These are phyloP conservation scores for Chrysolina americana DNA, from an alignment of 2,888 invertebrate genomes.

Conservation along the genomic window DNA sequence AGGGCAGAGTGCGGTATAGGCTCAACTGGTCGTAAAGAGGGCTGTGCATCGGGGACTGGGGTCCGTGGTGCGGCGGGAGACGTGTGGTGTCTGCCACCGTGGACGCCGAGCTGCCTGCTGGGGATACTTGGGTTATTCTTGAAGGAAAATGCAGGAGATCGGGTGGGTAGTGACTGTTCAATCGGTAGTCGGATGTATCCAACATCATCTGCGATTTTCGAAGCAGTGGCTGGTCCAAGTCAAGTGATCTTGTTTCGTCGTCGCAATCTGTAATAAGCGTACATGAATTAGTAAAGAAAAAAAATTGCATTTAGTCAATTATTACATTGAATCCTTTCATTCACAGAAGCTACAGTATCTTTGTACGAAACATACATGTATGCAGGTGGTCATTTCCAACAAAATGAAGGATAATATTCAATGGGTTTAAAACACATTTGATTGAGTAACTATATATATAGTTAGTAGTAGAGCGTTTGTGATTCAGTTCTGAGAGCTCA, in stretches of 20 bases:
- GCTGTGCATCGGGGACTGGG: slow-evolving; percentile 74
- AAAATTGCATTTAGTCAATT: too few relatives aligned
- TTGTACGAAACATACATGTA: too few relatives aligned
- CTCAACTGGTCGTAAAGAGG: slow-evolving; percentile 78
- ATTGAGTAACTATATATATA: too few relatives aligned
- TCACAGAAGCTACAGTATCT: too few relatives aligned
- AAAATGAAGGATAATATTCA: too few relatives aligned
- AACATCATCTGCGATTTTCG: slow-evolving; percentile 72
- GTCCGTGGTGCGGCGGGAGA: slow-evolving; percentile 60
- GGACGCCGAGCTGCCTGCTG: slow-evolving; percentile 86
- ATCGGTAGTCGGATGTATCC: slow-evolving; percentile 72
- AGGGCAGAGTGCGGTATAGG: slow-evolving; percentile 85
- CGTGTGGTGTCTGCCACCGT: slow-evolving; percentile 83
- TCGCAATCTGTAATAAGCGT: slow-evolving; percentile 70
- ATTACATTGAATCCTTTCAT: too few relatives aligned
- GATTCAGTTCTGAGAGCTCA: too few relatives aligned
- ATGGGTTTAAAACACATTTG: too few relatives aligned
- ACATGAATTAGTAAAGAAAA: neutral
- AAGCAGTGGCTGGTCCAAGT: slow-evolving; percentile 75
- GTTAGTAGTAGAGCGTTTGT: too few relatives aligned
- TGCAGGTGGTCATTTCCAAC: too few relatives aligned
- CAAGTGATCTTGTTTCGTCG: slow-evolving; percentile 80
- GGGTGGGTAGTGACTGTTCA: slow-evolving; percentile 78
- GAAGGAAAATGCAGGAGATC: slow-evolving; percentile 86
- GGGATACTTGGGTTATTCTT: slow-evolving; percentile 78